Evolutionary conservation across 2,113 vertebrate species (phyloP), one percentile per base, ranked within the genome.

Genomic region (Atrichornis clamosus): DNA sequence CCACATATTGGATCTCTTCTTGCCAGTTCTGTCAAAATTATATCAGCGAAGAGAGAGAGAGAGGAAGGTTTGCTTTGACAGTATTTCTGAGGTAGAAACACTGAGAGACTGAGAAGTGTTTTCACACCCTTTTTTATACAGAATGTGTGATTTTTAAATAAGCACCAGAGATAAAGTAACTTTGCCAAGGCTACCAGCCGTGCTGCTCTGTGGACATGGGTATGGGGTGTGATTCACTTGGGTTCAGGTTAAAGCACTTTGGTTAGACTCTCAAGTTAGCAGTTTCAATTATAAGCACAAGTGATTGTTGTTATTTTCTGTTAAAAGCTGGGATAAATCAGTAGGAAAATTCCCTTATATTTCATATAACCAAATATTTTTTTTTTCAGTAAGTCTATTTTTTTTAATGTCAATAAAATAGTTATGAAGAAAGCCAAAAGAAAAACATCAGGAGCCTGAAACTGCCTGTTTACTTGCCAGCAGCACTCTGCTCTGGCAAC

Each of bases 121-220:
- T 94, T 95, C 85, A 50, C 96, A 94, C 90, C 33, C 5, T 78
- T 91, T 91, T 92, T 77, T 65, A 16, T 84, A 41, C 22, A 78
- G 69, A 72, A 94, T 56, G 76, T 95, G 79, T 53, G 58, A 81
- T 58, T 81, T 93, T 93, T 90, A 95, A 88, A 68, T 88, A 88
- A 87, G 79, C 52, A 68, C 26, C n/a, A 72, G 47, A 70, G n/a
- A 88, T 47, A 68, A 82, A 33, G n/a, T 58, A 39, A 64, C 52
- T 95, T 90, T 81, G 59, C 68, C 76, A 67, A 76, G 56, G 68
- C 85, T 90, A 21, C 32, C 87, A 93, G 22, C 30, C 41, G 15
- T 68, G 55, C 44, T 83, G 46, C 64, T 70, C 69, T 4, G 1
- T 33, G 58, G 75, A 65, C 56, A 28, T 0, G 2, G 22, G 7